phyloP scores from a whole-genome alignment of 2,888 invertebrate genomes.

The Acleris sparsana region DNA sequence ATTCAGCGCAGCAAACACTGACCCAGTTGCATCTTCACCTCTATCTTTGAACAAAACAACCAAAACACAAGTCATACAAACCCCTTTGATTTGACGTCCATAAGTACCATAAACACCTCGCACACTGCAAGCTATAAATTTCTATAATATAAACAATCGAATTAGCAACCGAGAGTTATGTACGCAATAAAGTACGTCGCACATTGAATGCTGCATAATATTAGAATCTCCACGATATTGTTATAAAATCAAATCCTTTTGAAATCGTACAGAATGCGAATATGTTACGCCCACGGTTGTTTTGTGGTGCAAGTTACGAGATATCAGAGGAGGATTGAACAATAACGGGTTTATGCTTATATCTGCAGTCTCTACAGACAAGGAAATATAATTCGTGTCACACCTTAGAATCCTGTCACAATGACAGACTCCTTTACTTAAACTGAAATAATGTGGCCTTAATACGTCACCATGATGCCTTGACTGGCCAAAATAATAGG shows the following conservation, averaged over 20 bases:
- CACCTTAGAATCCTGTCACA: no score
- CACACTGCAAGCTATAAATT: constrained; percentile 18
- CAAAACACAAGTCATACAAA: constrained; percentile 2
- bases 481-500: no score
- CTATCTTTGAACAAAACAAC: not conserved
- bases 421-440: no score
- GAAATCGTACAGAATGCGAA: constrained; percentile 36
- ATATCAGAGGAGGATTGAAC: not conserved
- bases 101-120: constrained; percentile 10
- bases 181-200: constrained; percentile 30
- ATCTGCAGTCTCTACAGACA: no score
- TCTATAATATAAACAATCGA: constrained; percentile 35
- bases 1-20: no score
- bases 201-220: constrained; percentile 33
- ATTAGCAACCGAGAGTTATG: constrained; percentile 31
- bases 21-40: no score
- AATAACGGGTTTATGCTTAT: not conserved
- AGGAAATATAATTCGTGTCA: no score
- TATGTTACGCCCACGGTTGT: constrained; percentile 34
- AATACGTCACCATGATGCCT: no score
- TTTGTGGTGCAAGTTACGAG: constrained; percentile 12
- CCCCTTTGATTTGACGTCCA: constrained; percentile 17
- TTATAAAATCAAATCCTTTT: constrained; percentile 38
- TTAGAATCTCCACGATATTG: constrained; percentile 37
- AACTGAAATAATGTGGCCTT: no score